These are phyloP conservation scores for Apodemia zela DNA, from an alignment of 2,888 invertebrate genomes.

Conservation along the genomic window DNA sequence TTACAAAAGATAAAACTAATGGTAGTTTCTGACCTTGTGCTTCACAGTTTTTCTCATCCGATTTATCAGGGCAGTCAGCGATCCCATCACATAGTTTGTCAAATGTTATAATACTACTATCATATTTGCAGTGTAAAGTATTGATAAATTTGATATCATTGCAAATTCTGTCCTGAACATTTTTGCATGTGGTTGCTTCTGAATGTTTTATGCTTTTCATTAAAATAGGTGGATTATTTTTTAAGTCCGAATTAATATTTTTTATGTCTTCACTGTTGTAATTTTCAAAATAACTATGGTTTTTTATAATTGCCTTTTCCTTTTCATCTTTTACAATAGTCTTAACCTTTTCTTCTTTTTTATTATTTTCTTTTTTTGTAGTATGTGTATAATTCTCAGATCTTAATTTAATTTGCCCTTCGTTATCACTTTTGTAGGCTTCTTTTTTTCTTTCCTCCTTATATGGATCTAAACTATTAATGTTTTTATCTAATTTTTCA, in stretches of 20 bases:
- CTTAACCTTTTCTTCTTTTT: too few species aligned
- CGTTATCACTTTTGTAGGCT: too few species aligned
- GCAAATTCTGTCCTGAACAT: background rate
- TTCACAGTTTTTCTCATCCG: constrained; percentile 55
- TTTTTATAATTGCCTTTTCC: too few species aligned
- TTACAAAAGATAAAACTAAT: background rate
- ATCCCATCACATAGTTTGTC: constrained; percentile 53
- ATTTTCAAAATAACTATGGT: too few species aligned
- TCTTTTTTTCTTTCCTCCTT: too few species aligned
- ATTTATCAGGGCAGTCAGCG: constrained; percentile 47
- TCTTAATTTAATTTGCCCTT: too few species aligned
- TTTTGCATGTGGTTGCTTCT: background rate
- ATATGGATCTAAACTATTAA: too few species aligned
- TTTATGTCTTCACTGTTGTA: too few species aligned
- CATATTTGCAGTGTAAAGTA: constrained; percentile 44
- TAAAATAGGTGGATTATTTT: background rate
- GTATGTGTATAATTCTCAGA: too few species aligned
- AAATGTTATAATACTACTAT: constrained; percentile 39
- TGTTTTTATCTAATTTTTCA: too few species aligned
- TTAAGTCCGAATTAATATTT: background rate
- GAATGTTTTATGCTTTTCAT: background rate
- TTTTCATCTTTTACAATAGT: too few species aligned
- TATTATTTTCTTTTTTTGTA: too few species aligned
- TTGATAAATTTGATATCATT: constrained; percentile 42
- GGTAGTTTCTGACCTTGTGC: constrained; percentile 42